Base-by-base conservation (phyloP, 2,113 vertebrate species). In the Mastomys coucha region DNA sequence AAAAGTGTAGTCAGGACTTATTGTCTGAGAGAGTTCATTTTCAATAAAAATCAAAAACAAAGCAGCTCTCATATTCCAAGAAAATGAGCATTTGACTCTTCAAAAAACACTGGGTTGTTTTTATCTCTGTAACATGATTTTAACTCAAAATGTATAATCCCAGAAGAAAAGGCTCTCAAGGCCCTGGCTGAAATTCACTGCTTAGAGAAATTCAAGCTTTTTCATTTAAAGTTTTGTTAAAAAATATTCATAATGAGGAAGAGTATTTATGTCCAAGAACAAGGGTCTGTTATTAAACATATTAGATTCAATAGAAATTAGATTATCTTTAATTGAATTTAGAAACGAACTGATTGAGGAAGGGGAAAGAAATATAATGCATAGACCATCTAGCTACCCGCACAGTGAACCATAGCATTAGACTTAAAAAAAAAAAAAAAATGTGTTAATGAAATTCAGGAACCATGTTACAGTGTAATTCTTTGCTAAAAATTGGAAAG, bases 251-350 rank as follows among this genome's bases (percentile, higher is more conserved):
- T 69, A 90, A 75, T 49, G 10, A 84, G 22, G 24, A 94, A 88
- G 7, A 45, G 4, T 51, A 75, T n/a, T 95, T 84, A 82, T 36
- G 22, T 14, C 7, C 56, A 92, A 93, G 31, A 90, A 72, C 33
- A 95, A 85, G 11, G 7, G n/a, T 87, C 60, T 28, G 49, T 95
- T 92, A 72, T 90, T 89, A 91, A 90, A 63, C 36, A 94, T 14
- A 93, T 86, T 82, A 91, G 24, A 77, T 85, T 93, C 87, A 72
- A 75, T 95, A 88, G 67, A 92, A 93, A 89, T 92, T 87, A 92
- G n/a, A 91, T 72, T 81, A 93, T 92, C 51, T 88, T 39, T 93
- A 96, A 90, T 39, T 85, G 49, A 91, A 96, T 86, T 93, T 88
- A 92, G 67, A 86, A 95, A 85, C 75, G 12, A 93, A 76, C 28